Conservation (phyloP, 2,797 vertebrate genomes). For the Erpetoichthys calabaricus region DNA sequence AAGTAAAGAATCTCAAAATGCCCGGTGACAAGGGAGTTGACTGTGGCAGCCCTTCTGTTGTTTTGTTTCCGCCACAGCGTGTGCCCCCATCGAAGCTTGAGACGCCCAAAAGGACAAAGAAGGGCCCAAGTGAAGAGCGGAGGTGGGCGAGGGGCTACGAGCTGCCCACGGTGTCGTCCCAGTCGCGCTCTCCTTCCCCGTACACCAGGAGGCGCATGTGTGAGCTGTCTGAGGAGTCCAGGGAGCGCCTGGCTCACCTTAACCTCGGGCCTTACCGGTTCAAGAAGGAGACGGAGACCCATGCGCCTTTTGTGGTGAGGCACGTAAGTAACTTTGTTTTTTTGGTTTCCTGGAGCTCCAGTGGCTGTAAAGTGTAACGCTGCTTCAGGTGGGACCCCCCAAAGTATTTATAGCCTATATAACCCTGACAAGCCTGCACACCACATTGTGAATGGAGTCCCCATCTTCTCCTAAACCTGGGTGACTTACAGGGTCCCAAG, state of each 20-base stretch:
- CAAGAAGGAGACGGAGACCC: conserved; percentile 67
- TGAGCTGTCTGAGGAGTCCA: conserved; percentile 69
- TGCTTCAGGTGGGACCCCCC: too few relatives aligned
- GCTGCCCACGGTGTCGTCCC: conserved; percentile 75
- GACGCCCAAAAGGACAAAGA: background rate
- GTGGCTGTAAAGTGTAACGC: too few relatives aligned
- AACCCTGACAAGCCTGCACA: too few relatives aligned
- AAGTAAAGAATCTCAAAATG: too few relatives aligned
- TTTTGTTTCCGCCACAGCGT: too few relatives aligned
- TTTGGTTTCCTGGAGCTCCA: background rate
- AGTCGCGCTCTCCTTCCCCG: conserved; percentile 72
- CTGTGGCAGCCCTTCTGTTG: too few relatives aligned
- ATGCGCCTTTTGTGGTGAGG: conserved; percentile 72
- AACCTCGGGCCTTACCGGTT: conserved; percentile 82
- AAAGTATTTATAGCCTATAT: too few relatives aligned
- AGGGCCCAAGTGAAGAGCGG: conserved; percentile 15
- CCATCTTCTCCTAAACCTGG: too few relatives aligned
- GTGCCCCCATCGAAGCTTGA: too few relatives aligned
- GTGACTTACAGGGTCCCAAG: too few relatives aligned
- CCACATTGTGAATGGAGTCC: too few relatives aligned
- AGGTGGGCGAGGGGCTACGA: conserved; percentile 49
- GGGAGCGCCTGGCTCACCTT: conserved; percentile 71
- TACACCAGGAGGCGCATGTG: conserved; percentile 92
- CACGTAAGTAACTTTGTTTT: conserved; percentile 33
- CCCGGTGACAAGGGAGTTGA: too few relatives aligned